These are phyloP conservation scores for Stegodyphus dumicola DNA, from an alignment of 1,140 invertebrate species.

Conservation along the genomic window DNA sequence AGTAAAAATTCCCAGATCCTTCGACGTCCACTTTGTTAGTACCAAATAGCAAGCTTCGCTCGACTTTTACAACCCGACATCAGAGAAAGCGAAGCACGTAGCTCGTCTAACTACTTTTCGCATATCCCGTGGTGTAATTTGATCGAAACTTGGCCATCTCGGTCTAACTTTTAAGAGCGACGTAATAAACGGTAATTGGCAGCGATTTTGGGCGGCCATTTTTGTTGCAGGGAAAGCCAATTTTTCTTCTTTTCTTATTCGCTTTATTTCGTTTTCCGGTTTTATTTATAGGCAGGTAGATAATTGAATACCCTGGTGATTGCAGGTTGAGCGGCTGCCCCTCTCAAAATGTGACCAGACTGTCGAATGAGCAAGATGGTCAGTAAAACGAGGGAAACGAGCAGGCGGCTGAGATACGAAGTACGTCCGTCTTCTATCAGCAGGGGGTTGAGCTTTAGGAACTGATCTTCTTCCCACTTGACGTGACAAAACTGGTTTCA, in stretches of 20 bases:
- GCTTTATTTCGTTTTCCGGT: constrained; percentile 26
- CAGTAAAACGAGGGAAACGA: background rate
- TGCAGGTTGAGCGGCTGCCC: constrained; percentile 13
- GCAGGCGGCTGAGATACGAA: background rate
- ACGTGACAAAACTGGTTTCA: too few species aligned
- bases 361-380: background rate
- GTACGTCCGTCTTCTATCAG: too few species aligned
- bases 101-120: constrained; percentile 17
- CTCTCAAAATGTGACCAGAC: constrained; percentile 12
- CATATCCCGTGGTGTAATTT: constrained; percentile 17
- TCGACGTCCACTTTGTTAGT: background rate
- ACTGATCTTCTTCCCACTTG: too few species aligned
- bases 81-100: constrained; percentile 5
- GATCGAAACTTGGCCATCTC: constrained; percentile 23
- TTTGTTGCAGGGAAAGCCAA: background rate
- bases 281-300: constrained; percentile 43
- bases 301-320: constrained; percentile 35
- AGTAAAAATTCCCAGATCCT: background rate
- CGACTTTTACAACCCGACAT: too few species aligned
- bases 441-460: too few species aligned
- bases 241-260: constrained; percentile 7
- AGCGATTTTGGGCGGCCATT: constrained; percentile 38
- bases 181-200: constrained; percentile 53
- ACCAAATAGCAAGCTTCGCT: too few species aligned
- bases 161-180: constrained; percentile 27